Conservation (phyloP, 2,888 invertebrate genomes). For the Hydrotaea cyrtoneurina region DNA sequence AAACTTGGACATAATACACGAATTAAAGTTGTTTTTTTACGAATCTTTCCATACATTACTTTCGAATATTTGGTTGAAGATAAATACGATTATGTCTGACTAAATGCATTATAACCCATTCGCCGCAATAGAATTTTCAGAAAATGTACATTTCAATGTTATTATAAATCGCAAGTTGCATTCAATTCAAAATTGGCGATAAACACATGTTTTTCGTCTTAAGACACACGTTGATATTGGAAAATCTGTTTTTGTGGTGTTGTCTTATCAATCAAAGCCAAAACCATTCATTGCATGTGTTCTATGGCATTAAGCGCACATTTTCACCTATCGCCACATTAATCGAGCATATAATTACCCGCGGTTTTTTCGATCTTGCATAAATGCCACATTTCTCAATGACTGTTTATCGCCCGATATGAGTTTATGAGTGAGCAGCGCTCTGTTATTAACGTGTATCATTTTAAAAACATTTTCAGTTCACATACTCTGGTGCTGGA, state of each 20-base stretch:
- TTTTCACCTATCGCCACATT: neutral
- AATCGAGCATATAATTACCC: conserved; percentile 6
- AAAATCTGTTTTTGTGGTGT: neutral
- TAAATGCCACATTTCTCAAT: neutral
- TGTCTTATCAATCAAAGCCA: neutral
- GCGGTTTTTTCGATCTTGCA: neutral
- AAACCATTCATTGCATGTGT: neutral
- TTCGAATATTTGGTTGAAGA: too few relatives aligned
- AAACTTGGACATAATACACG: too few relatives aligned
- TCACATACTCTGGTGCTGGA: neutral
- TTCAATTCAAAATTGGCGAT: too few relatives aligned
- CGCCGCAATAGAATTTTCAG: too few relatives aligned
- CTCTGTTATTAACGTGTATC: neutral
- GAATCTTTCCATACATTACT: too few relatives aligned
- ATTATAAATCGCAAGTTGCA: too few relatives aligned
- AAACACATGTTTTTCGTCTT: too few relatives aligned
- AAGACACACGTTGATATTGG: neutral
- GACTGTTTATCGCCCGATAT: neutral
- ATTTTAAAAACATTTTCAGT: neutral
- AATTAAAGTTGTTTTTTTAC: too few relatives aligned
- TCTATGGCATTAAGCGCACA: neutral
- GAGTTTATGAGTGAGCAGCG: neutral
- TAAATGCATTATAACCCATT: too few relatives aligned
- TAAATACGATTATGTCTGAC: too few relatives aligned
- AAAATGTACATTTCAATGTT: too few relatives aligned